Base-by-base conservation (phyloP, 2,113 vertebrate species). In the Oriolus oriolus region DNA sequence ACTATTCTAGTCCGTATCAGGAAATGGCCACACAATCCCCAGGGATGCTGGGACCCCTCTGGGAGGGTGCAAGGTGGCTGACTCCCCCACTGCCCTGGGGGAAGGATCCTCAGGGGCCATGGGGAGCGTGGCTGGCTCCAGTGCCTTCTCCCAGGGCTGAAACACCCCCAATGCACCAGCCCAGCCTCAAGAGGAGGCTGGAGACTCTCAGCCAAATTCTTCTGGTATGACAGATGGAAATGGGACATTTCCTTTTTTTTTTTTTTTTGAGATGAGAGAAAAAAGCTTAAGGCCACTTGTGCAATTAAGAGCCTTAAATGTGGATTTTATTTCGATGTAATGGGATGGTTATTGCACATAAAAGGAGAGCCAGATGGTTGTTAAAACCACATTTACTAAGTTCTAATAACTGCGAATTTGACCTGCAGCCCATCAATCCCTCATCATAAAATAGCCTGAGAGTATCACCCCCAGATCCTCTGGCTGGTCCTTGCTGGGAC, bases 311-410 rank as follows among this genome's bases (percentile, higher is more conserved):
- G 65, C 71, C 79, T 96, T 65, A 84, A 94, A 95, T n/a, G 60
- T 83, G 91, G 87, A 81, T 96, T 97, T 97, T 94, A 95, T 97
- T 97, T 96, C 7, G 0, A 79, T 94, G 88, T 96, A 96, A 97
- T 95, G 89, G 94, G 84, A 95, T 66, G 76, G 89, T 91, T 96
- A 97, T 87, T 94, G 92, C 82, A 52, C 86, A 87, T 95, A 96
- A 97, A 96, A 94, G 74, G 85, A 95, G 87, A 87, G 49, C 96
- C 96, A 97, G 96, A 95, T 97, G 94, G 90, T 80, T 84, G 82
- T 96, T 96, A 96, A 95, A 97, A 94, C 59, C 57, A 66, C 91
- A 90, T 95, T 97, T 96, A 95, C 92, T 71, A 37, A 95, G 71
- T 88, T 91, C 74, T 96, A 94, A 95, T 93, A 96, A 93, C 74